phyloP scores from a whole-genome alignment of 2,888 invertebrate species.

The Gastrophysa polygoni region DNA sequence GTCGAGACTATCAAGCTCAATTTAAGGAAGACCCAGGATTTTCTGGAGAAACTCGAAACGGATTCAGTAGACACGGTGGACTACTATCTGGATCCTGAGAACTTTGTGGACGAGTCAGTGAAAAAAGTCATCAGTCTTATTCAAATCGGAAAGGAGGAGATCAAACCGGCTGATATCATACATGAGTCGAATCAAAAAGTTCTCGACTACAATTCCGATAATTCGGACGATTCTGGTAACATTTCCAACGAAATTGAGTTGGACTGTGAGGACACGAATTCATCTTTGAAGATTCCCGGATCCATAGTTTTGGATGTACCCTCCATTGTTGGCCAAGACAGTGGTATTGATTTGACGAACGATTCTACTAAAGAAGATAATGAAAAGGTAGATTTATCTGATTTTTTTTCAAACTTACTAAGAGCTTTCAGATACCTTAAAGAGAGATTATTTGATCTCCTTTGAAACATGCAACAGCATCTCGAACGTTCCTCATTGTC shows the following conservation, averaged over 20 bases:
- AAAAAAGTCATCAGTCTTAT: constrained; percentile 27
- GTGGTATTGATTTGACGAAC: constrained; percentile 29
- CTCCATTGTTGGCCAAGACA: constrained; percentile 27
- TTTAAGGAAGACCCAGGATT: constrained; percentile 40
- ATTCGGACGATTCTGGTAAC: constrained; percentile 80
- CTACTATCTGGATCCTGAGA: constrained; percentile 33
- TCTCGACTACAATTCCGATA: constrained; percentile 67
- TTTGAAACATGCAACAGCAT: too few relatives aligned
- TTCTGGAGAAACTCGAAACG: constrained; percentile 38
- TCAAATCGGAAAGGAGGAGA: constrained; percentile 16
- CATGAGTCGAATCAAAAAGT: constrained; percentile 29
- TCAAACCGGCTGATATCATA: constrained; percentile 7
- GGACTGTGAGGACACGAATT: constrained; percentile 45
- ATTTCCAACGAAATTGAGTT: constrained; percentile 75
- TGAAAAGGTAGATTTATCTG: constrained; percentile 22
- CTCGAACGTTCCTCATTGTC: too few relatives aligned
- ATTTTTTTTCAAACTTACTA: too few relatives aligned
- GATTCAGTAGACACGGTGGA: constrained; percentile 26
- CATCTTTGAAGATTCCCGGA: constrained; percentile 37
- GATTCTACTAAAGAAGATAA: neutral
- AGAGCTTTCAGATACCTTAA: too few relatives aligned
- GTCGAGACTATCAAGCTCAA: constrained; percentile 37
- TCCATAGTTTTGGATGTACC: constrained; percentile 35
- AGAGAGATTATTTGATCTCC: too few relatives aligned
- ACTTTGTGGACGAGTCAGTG: constrained; percentile 33